A percentile compares a stretch with the other conserved stretches of the same genome.
These are phyloP conservation scores for Gymnobelideus leadbeateri DNA, from an alignment of 2,113 vertebrate genomes.

Conservation along the genomic window DNA sequence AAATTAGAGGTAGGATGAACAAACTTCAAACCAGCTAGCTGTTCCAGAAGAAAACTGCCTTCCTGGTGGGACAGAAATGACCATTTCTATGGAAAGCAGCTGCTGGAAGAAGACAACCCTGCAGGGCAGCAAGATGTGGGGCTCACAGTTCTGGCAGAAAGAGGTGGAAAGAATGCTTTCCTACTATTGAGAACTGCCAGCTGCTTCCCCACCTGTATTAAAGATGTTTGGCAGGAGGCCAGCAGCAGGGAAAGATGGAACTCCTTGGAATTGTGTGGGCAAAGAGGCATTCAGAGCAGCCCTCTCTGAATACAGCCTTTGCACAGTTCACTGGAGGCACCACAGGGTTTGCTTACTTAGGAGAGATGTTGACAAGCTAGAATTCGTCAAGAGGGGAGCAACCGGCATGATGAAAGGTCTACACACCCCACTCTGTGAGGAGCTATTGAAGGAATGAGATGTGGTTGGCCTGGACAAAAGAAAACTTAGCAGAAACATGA, in stretches of 20 bases:
- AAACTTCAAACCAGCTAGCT: neutral
- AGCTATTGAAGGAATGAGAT: neutral
- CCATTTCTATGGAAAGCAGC: neutral
- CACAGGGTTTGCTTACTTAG: neutral
- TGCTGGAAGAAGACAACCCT: neutral
- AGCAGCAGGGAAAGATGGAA: neutral
- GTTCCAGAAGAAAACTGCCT: neutral
- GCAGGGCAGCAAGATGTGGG: neutral
- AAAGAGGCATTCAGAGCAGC: neutral
- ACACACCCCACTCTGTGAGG: neutral
- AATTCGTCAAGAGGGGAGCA: neutral
- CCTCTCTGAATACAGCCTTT: neutral
- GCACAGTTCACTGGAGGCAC: neutral
- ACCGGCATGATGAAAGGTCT: neutral
- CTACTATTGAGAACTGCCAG: neutral
- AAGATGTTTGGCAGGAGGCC: neutral
- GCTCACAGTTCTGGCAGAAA: neutral
- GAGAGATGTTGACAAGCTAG: neutral
- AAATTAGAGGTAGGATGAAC: neutral
- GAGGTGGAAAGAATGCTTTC: neutral
- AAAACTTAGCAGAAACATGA: neutral
- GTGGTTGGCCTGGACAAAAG: neutral
- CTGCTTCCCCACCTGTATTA: constrained; percentile 4
- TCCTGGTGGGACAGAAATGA: neutral
- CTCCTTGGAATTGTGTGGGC: neutral